Percentiles rank a stretch among this genome's conserved stretches.
phyloP scores from a whole-genome alignment of 2,888 invertebrate species.

The Serripes groenlandicus region DNA sequence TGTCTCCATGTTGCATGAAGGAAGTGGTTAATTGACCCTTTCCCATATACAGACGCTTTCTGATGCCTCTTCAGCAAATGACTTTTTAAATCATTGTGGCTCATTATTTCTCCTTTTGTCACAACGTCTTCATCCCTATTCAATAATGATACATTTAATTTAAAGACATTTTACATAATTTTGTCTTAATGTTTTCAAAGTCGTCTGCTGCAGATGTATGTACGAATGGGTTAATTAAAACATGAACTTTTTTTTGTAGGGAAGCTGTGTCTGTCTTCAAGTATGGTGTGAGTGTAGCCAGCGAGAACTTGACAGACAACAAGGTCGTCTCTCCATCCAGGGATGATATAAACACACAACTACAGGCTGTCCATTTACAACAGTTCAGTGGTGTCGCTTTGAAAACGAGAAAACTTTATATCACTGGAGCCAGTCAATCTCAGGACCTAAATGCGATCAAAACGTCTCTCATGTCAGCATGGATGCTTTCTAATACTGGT shows the following conservation, averaged over 20 bases:
- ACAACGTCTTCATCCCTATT: no score
- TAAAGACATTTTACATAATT: no score
- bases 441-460: constrained; percentile 40
- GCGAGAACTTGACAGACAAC: constrained; percentile 13
- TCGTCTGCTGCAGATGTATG: no score
- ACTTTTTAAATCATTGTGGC: no score
- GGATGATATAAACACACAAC: constrained; percentile 19
- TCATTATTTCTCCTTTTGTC: no score
- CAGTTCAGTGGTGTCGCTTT: constrained; percentile 48
- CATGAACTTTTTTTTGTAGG: constrained; percentile 47
- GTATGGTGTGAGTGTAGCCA: constrained; percentile 52
- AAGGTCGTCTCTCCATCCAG: constrained; percentile 26
- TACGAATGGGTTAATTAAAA: no score
- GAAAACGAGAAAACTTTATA: constrained; percentile 62
- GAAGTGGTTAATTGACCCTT: no score
- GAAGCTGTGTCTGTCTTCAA: constrained; percentile 54
- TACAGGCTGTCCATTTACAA: constrained; percentile 37
- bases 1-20: no score
- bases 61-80: no score
- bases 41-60: no score
- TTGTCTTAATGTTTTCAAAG: no score
- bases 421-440: constrained; percentile 48
- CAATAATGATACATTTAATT: no score
- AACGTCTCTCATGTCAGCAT: constrained; percentile 52
- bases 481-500: constrained; percentile 67